Conservation (phyloP, 53 echinoderm and acorn worm genomes). For the Mesocentrotus franciscanus region DNA sequence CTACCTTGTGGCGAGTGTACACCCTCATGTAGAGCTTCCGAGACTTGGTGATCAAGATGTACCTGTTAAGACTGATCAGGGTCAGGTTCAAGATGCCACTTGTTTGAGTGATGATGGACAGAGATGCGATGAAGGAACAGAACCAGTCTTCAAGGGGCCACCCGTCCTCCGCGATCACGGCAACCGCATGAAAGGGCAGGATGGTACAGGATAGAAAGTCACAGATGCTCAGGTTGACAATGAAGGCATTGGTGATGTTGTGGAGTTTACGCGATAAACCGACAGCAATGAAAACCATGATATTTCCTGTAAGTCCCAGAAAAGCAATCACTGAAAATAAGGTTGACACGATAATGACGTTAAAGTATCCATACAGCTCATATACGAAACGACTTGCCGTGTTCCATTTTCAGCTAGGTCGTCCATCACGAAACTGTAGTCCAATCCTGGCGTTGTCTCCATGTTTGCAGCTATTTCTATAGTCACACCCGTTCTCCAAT, state of each 20-base stretch:
- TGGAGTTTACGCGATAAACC: slow-evolving; percentile 64
- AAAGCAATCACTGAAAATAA: slow-evolving; percentile 24
- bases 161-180: slow-evolving; percentile 41
- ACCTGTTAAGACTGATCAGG: slow-evolving; percentile 42
- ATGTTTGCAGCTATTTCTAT: neutral
- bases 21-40: slow-evolving; percentile 45
- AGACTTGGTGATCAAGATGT: slow-evolving; percentile 62
- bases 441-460: neutral
- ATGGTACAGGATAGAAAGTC: slow-evolving; percentile 61
- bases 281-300: slow-evolving; percentile 60
- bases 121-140: slow-evolving; percentile 23
- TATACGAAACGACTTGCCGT: neutral
- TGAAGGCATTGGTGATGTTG: slow-evolving; percentile 65
- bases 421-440: neutral
- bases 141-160: slow-evolving; percentile 58
- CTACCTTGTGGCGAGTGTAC: slow-evolving; percentile 35
- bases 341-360: slow-evolving; percentile 53
- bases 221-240: slow-evolving; percentile 58
- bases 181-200: slow-evolving; percentile 58
- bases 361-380: slow-evolving; percentile 51
- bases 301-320: slow-evolving; percentile 56
- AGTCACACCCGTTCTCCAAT: neutral
- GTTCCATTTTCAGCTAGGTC: neutral
- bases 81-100: slow-evolving; percentile 58
- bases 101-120: slow-evolving; percentile 42